Evolutionary conservation across 2,113 vertebrate species (phyloP).

Genomic region (Lepus timidus): DNA sequence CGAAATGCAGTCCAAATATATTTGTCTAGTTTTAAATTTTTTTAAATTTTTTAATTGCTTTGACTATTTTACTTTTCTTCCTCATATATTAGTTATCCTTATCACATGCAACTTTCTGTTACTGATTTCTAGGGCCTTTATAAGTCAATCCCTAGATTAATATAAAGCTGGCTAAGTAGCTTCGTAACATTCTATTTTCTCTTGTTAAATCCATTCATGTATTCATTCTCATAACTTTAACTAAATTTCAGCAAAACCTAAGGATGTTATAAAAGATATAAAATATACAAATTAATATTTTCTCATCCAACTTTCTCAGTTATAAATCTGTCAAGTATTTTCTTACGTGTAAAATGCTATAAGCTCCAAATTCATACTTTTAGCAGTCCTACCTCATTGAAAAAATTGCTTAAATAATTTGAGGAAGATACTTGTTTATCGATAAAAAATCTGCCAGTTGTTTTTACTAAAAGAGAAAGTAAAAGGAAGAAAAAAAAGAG

Average conservation of each 20-base stretch:
- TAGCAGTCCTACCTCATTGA: not conserved
- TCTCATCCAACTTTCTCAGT: conserved; percentile 46
- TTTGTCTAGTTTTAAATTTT: not conserved
- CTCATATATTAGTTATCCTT: not conserved
- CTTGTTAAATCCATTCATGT: conserved; percentile 28
- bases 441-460: conserved; percentile 19
- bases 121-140: not conserved
- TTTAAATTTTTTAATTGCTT: not conserved
- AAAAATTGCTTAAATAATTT: not conserved
- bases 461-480: conserved; percentile 45
- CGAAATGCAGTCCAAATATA: conserved; percentile 14
- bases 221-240: conserved; percentile 55
- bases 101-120: conserved; percentile 26
- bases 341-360: conserved; percentile 57
- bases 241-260: conserved; percentile 46
- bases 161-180: conserved; percentile 12
- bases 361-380: conserved; percentile 25
- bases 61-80: not conserved
- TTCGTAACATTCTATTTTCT: conserved; percentile 27
- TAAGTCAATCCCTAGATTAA: not conserved
- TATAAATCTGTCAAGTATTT: conserved; percentile 49
- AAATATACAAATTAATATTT: conserved; percentile 61
- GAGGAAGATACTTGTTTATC: not conserved
- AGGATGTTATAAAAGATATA: not conserved
- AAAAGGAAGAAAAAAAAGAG: conserved; percentile 15